Evolutionary conservation across 2,797 vertebrate genomes (phyloP).

Genomic region (Pangasius sanitwongsei): DNA sequence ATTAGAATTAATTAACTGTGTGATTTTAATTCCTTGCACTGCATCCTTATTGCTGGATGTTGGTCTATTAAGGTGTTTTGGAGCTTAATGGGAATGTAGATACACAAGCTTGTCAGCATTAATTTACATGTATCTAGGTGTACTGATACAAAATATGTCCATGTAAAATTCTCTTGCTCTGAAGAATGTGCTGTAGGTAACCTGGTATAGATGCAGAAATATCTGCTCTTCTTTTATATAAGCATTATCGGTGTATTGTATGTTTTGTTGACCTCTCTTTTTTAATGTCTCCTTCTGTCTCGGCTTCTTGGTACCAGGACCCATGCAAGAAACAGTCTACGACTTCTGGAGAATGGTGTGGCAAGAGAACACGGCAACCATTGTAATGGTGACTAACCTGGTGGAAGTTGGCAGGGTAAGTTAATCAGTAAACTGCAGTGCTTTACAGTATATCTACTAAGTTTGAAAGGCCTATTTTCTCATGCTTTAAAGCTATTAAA

Average conservation of each 20-base stretch:
- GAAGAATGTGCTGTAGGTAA: constrained; percentile 21
- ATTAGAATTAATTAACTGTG: constrained; percentile 72
- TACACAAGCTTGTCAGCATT: constrained; percentile 36
- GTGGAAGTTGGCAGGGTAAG: constrained; percentile 98
- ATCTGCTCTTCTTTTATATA: background rate
- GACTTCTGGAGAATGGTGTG: constrained; percentile 98
- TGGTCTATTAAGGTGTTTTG: constrained; percentile 52
- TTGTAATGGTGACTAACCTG: constrained; percentile 97
- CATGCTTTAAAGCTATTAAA: background rate
- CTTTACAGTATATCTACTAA: background rate
- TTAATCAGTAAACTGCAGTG: constrained; percentile 36
- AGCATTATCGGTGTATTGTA: background rate
- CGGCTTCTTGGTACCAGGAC: constrained; percentile 75
- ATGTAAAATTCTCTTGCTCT: background rate
- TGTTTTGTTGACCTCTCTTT: background rate
- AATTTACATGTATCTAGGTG: constrained; percentile 23
- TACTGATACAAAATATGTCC: constrained; percentile 19
- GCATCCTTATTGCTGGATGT: constrained; percentile 51
- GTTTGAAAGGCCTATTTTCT: background rate
- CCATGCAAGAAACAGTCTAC: constrained; percentile 95
- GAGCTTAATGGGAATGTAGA: constrained; percentile 52
- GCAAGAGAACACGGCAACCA: constrained; percentile 95
- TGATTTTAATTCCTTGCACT: constrained; percentile 69
- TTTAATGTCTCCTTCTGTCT: background rate
- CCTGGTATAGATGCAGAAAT: constrained; percentile 2